Evolutionary conservation across 2,113 vertebrate species (phyloP).

Genomic region (Tetrax tetrax): DNA sequence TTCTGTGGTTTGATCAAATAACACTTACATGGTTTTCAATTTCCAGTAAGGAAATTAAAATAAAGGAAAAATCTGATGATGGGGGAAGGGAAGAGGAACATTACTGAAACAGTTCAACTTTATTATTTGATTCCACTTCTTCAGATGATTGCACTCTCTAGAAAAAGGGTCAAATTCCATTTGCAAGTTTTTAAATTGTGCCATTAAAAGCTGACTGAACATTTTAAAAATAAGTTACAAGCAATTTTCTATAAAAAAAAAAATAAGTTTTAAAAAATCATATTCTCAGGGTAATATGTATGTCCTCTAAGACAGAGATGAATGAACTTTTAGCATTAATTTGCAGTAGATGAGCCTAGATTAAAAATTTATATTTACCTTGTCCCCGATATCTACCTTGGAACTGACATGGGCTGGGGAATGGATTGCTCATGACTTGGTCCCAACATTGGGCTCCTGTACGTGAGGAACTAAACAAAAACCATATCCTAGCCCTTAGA

Average conservation of each 20-base stretch:
- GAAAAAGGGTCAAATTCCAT: constrained; percentile 44
- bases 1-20: constrained; percentile 31
- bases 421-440: not conserved
- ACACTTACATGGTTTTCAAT: constrained; percentile 28
- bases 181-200: constrained; percentile 46
- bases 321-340: not conserved
- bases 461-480: not conserved
- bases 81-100: not conserved
- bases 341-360: constrained; percentile 6
- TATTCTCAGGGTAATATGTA: not conserved
- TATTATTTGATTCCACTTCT: constrained; percentile 13
- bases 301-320: not conserved
- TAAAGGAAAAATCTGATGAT: not conserved
- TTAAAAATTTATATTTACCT: constrained; percentile 29
- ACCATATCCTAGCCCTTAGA: not conserved
- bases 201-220: constrained; percentile 45
- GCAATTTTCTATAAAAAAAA: constrained; percentile 49
- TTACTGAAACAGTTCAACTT: constrained; percentile 23
- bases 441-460: not conserved
- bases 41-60: constrained; percentile 55
- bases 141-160: not conserved
- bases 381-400: not conserved
- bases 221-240: constrained; percentile 38
- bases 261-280: constrained; percentile 49
- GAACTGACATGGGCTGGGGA: not conserved